Conservation (phyloP, 2,888 invertebrate genomes). For the Agonopterix arenella region DNA sequence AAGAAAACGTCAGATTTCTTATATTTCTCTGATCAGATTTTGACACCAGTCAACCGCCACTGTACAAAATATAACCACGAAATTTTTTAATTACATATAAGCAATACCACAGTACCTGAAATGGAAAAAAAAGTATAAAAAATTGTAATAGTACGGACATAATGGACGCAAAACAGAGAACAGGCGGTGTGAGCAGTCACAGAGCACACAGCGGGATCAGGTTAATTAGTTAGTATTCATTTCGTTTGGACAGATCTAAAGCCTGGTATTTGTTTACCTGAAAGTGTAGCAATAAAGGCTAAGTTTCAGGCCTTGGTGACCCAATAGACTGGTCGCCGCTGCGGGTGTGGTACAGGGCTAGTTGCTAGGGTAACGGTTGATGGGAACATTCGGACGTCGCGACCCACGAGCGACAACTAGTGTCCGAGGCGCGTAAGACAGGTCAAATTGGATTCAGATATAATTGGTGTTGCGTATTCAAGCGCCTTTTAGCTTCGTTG, state of each 20-base stretch:
- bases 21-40: constrained; percentile 22
- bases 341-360: too few relatives aligned
- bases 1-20: not conserved
- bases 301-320: too few relatives aligned
- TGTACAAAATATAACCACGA: constrained; percentile 37
- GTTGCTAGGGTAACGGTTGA: not conserved
- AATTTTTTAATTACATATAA: constrained; percentile 62
- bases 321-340: too few relatives aligned
- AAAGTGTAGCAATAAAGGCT: too few relatives aligned
- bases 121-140: constrained; percentile 37
- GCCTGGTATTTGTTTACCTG: too few relatives aligned
- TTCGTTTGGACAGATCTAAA: too few relatives aligned
- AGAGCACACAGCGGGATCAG: not conserved
- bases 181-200: constrained; percentile 1
- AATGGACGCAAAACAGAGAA: constrained; percentile 42
- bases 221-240: too few relatives aligned
- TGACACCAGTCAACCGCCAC: constrained; percentile 42
- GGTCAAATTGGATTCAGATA: too few relatives aligned
- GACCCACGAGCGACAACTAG: not conserved
- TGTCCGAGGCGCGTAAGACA: too few relatives aligned
- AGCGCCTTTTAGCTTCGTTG: too few relatives aligned
- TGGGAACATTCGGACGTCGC: not conserved
- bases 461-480: too few relatives aligned
- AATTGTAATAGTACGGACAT: constrained; percentile 56
- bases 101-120: constrained; percentile 74